Base-by-base conservation (phyloP, 2,113 vertebrate species). In the Myotis brandtii region DNA sequence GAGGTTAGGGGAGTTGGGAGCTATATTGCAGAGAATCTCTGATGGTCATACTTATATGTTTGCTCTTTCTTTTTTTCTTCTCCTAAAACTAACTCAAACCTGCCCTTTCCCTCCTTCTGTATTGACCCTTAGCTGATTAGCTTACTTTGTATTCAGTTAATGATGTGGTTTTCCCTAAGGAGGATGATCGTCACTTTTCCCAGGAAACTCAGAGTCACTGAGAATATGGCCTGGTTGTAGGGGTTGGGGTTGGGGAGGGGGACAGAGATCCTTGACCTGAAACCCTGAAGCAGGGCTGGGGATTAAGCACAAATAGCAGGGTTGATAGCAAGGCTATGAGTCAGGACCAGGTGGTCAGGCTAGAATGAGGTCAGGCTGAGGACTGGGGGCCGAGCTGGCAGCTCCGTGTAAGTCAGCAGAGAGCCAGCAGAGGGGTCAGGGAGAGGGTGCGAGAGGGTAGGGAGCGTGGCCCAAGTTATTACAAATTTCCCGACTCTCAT, bases 301-400 rank as follows among this genome's bases (percentile, higher is more conserved):
- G 40, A 52, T 75, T 59, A 17, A 69, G 40, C 10, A 40, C 52
- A n/a, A 6, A 75, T 20, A 56, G 79, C 54, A 82, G 80, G 34
- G 46, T 23, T 82, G 54, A 67, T 20, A 85, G 95, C n/a, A 27
- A 87, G 64, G 14, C 83, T 81, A 30, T 96, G 94, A 89, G 52
- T 96, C 95, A 96, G 91, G 83, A 75, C 52, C 95, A 91, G 83
- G 93, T 79, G 92, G 84, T 89, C 90, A 87, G 80, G n/a, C 64
- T 82, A 10, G 91, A 93, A 64, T 80, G 87, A 95, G 79, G 50
- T 69, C 89, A 89, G 73, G 5, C 62, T 18, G 46, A 85, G 83
- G n/a, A 5, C 14, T 2, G 34, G 62, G 67, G 67, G 67, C 40
- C 37, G 54, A 79, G 54, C 86, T 12, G 20, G 59, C n/a, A 6